phyloP scores from a whole-genome alignment of 2,113 vertebrate species.

The Marmota flaviventris region DNA sequence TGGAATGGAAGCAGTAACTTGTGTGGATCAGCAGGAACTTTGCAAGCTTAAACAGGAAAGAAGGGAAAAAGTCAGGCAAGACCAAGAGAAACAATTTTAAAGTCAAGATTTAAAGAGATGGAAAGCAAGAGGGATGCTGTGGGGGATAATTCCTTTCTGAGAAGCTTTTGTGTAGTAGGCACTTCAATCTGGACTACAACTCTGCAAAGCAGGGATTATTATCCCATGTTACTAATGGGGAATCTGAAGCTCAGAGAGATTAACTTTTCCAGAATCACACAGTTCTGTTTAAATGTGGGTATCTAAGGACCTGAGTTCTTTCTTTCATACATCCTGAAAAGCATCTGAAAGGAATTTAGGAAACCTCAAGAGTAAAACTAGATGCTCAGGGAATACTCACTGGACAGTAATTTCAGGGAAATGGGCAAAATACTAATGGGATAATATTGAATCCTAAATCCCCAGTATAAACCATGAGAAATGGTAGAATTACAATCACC shows the following conservation, averaged over 20 bases:
- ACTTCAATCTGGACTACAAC: background rate
- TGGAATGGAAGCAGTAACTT: constrained; percentile 24
- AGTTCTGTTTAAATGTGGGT: background rate
- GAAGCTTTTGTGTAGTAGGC: background rate
- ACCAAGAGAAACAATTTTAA: background rate
- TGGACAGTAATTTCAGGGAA: background rate
- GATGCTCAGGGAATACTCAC: background rate
- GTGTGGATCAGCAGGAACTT: background rate
- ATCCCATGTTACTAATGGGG: background rate
- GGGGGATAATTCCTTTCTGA: background rate
- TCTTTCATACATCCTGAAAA: background rate
- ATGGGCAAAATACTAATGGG: background rate
- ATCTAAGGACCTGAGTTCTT: constrained; percentile 38
- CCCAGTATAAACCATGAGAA: background rate
- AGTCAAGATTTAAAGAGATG: background rate
- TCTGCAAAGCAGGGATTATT: background rate
- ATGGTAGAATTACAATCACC: background rate
- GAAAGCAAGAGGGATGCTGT: background rate
- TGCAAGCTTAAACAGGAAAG: constrained; percentile 8
- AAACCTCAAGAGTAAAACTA: background rate
- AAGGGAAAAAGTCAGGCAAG: constrained; percentile 12
- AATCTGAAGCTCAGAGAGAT: constrained; percentile 29
- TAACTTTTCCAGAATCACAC: background rate
- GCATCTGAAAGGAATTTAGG: background rate
- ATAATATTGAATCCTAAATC: background rate